Conservation (phyloP, 2,113 vertebrate species). For the Meles meles region DNA sequence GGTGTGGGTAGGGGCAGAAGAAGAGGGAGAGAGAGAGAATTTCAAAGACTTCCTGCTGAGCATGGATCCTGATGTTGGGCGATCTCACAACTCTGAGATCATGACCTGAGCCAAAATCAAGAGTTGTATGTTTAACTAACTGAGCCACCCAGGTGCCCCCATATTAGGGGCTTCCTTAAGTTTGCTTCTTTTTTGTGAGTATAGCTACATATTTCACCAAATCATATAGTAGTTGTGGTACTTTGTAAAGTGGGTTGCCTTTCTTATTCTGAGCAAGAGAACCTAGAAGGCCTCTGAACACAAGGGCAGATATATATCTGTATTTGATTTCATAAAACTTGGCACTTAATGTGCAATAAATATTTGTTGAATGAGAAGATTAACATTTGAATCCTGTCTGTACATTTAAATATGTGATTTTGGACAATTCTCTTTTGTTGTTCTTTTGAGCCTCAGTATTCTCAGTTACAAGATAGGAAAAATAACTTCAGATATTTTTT, state of each 20-base stretch:
- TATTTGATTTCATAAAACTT: background rate
- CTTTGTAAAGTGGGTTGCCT: background rate
- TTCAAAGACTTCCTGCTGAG: background rate
- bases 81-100: background rate
- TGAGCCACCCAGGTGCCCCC: background rate
- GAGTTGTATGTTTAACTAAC: background rate
- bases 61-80: background rate
- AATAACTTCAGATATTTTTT: background rate
- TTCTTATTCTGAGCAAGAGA: background rate
- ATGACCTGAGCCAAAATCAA: background rate
- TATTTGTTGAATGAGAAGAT: background rate
- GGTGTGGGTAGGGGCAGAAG: background rate
- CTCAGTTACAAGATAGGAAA: background rate
- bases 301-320: background rate
- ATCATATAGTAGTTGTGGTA: background rate
- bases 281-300: background rate
- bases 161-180: background rate
- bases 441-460: background rate
- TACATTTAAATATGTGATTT: slow-evolving; percentile 20
- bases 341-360: background rate
- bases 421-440: background rate
- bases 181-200: background rate
- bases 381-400: background rate
- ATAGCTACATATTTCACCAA: background rate
- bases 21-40: background rate